Percentiles rank a stretch among this genome's conserved stretches.
phyloP scores from a whole-genome alignment of 2,797 vertebrate species.

The Sciurus vulgaris region DNA sequence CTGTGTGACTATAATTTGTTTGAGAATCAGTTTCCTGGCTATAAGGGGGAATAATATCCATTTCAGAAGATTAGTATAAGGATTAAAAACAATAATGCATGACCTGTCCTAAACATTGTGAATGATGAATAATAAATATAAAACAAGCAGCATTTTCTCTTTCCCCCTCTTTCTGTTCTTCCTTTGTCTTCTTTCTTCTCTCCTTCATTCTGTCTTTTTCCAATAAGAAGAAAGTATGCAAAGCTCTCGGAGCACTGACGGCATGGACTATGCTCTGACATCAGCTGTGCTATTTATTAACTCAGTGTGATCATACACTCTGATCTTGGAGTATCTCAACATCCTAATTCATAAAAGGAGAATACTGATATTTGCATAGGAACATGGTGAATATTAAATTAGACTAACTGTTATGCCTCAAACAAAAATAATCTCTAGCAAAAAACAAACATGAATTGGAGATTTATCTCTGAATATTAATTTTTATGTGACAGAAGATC shows the following conservation, averaged over 20 bases:
- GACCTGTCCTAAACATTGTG: neutral
- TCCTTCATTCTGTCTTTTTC: neutral
- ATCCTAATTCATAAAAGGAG: neutral
- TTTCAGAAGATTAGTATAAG: neutral
- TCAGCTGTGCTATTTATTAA: neutral
- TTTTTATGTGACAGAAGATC: neutral
- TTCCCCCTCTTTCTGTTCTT: neutral
- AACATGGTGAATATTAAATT: neutral
- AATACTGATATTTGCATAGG: neutral
- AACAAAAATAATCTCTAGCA: conserved; percentile 31
- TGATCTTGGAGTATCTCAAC: neutral
- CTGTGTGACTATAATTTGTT: neutral
- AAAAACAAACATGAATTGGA: neutral
- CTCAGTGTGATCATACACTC: neutral
- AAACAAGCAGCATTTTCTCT: neutral
- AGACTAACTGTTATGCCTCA: neutral
- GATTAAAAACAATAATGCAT: neutral
- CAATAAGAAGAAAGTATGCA: neutral
- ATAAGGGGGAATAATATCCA: neutral
- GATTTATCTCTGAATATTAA: conserved; percentile 26
- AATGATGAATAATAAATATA: neutral
- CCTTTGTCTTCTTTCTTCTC: neutral
- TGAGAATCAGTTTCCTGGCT: neutral
- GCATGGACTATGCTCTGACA: neutral
- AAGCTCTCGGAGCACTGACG: neutral